These are phyloP conservation scores for Palythoa caribaeorum DNA, from an alignment of 92 coral and sea anemone species.

Conservation along the genomic window DNA sequence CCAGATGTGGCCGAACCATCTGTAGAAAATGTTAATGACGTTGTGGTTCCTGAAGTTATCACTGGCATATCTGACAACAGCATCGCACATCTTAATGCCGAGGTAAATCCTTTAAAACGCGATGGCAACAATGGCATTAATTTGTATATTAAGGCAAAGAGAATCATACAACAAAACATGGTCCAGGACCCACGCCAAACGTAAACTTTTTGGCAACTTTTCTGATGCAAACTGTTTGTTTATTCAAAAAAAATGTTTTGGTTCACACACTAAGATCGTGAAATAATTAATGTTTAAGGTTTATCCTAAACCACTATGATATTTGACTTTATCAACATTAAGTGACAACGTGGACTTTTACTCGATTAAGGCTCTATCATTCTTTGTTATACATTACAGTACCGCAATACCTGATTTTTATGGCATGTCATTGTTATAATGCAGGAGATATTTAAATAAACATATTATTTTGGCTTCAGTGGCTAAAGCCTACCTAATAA, in stretches of 20 bases:
- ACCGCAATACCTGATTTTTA: neutral
- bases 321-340: neutral
- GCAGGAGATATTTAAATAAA: neutral
- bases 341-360: neutral
- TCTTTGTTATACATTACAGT: neutral
- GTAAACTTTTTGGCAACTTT: too few species aligned
- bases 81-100: neutral
- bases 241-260: too few species aligned
- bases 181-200: too few species aligned
- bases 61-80: neutral
- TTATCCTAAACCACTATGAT: too few species aligned
- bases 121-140: slow-evolving; percentile 4
- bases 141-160: neutral
- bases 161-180: too few species aligned
- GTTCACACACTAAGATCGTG: too few species aligned
- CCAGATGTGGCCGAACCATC: slow-evolving; percentile 44
- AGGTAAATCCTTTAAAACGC: neutral
- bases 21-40: neutral
- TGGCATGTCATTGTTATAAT: neutral
- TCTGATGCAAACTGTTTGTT: too few species aligned
- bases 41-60: neutral
- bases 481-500: neutral
- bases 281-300: too few species aligned
- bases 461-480: neutral
- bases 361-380: neutral